Evolutionary conservation across 2,797 vertebrate genomes (phyloP).

Genomic region (Champsocephalus esox): DNA sequence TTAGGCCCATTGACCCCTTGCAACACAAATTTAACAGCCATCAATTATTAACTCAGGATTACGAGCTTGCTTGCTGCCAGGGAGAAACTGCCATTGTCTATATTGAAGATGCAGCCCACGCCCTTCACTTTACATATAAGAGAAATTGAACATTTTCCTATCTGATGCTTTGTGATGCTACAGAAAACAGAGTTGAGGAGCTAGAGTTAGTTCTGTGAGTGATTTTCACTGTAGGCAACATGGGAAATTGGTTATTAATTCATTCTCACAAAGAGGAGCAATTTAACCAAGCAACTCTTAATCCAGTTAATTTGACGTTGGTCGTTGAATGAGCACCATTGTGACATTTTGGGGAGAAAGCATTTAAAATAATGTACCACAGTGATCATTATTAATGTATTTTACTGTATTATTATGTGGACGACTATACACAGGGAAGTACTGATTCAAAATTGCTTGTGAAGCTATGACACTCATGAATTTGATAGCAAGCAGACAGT

Average conservation of each 20-base stretch:
- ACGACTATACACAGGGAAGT: background rate
- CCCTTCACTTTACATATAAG: background rate
- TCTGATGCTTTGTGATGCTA: background rate
- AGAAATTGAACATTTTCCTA: background rate
- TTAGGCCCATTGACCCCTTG: constrained; percentile 48
- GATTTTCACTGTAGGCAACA: background rate
- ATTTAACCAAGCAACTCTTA: background rate
- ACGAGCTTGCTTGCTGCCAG: constrained; percentile 21
- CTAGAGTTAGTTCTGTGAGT: background rate
- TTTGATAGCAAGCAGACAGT: background rate
- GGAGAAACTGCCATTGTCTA: constrained; percentile 18
- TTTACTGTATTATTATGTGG: background rate
- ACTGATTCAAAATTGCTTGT: background rate
- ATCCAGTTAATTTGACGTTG: background rate
- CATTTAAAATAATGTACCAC: too few relatives aligned
- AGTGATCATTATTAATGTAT: too few relatives aligned
- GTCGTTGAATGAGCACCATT: too few relatives aligned
- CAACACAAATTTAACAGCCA: constrained; percentile 58
- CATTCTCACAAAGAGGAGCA: background rate
- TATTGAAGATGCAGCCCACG: constrained; percentile 8
- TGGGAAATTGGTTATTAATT: too few relatives aligned
- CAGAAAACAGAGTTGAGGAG: background rate
- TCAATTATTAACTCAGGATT: constrained; percentile 61
- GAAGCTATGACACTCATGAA: background rate
- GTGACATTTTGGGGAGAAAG: background rate